Evolutionary conservation across 2,888 invertebrate species (phyloP).

Genomic region (Mamestra brassicae): DNA sequence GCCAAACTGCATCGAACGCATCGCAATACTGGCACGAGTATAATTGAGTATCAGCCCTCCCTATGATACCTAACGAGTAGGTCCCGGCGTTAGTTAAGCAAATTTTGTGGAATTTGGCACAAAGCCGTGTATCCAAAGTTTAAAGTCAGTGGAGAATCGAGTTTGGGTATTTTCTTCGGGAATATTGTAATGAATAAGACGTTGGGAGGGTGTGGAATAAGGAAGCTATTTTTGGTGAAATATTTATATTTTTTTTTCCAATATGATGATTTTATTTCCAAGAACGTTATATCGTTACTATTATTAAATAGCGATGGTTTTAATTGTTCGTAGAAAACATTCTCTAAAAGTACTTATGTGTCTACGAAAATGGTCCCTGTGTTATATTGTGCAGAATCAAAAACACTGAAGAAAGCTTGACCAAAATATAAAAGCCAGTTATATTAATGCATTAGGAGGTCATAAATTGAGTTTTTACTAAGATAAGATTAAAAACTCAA

Average conservation of each 20-base stretch:
- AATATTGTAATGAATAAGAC: constrained; percentile 36
- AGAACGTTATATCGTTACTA: too few species aligned
- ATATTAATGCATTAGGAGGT: not conserved
- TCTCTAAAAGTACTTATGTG: too few species aligned
- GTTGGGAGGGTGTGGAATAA: not conserved
- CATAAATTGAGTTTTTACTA: not conserved
- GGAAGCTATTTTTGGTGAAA: not conserved
- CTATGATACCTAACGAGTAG: constrained; percentile 67
- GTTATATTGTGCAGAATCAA: too few species aligned
- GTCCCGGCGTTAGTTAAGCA: constrained; percentile 67
- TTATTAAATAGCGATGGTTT: too few species aligned
- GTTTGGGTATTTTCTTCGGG: constrained; percentile 32
- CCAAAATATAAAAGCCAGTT: too few species aligned
- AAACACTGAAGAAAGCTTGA: too few species aligned
- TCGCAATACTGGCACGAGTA: constrained; percentile 32
- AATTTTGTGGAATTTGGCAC: constrained; percentile 71
- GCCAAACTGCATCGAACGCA: constrained; percentile 49
- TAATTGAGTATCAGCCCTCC: constrained; percentile 60
- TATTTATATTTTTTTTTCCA: not conserved
- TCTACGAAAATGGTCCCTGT: too few species aligned
- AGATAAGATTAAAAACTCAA: not conserved
- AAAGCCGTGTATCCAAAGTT: constrained; percentile 50
- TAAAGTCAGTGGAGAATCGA: constrained; percentile 45
- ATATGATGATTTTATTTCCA: not conserved
- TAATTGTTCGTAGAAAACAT: too few species aligned